These are phyloP conservation scores for Polyodon spathula DNA, from an alignment of 2,113 vertebrate genomes.

Conservation along the genomic window DNA sequence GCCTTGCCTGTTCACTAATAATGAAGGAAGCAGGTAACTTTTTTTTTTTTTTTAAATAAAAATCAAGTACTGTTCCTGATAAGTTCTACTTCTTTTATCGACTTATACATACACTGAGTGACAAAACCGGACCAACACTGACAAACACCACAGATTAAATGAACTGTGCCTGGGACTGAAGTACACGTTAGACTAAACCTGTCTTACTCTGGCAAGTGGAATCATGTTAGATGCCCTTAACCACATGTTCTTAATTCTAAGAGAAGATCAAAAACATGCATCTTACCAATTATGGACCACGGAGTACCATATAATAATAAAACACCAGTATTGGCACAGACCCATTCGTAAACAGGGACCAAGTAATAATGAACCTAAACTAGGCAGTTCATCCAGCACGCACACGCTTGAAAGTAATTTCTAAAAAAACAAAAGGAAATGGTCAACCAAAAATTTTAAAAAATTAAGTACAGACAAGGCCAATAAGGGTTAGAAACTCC, in stretches of 20 bases:
- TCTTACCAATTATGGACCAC: slow-evolving; percentile 42
- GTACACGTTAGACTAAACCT: background rate
- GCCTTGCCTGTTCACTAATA: too few relatives aligned
- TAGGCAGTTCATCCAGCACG: slow-evolving; percentile 82
- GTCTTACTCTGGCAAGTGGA: background rate
- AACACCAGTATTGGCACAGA: slow-evolving; percentile 23
- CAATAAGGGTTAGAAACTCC: slow-evolving; percentile 43
- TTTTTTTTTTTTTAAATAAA: too few relatives aligned
- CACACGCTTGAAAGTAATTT: slow-evolving; percentile 56
- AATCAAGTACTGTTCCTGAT: too few relatives aligned
- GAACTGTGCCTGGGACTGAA: background rate
- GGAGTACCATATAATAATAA: slow-evolving; percentile 24
- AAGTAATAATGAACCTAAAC: slow-evolving; percentile 44
- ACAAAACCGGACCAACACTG: background rate
- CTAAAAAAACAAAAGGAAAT: slow-evolving; percentile 31
- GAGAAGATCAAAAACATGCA: slow-evolving; percentile 20
- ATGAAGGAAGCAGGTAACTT: too few relatives aligned
- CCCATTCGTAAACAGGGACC: slow-evolving; percentile 28
- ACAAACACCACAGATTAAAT: background rate
- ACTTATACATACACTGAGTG: background rate
- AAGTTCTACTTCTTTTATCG: too few relatives aligned
- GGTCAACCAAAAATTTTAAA: slow-evolving; percentile 18
- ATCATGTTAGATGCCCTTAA: slow-evolving; percentile 15
- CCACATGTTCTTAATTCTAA: slow-evolving; percentile 7
- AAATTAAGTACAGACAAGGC: slow-evolving; percentile 13